Conservation (phyloP, 2,797 vertebrate species). For the Sciurus carolinensis region DNA sequence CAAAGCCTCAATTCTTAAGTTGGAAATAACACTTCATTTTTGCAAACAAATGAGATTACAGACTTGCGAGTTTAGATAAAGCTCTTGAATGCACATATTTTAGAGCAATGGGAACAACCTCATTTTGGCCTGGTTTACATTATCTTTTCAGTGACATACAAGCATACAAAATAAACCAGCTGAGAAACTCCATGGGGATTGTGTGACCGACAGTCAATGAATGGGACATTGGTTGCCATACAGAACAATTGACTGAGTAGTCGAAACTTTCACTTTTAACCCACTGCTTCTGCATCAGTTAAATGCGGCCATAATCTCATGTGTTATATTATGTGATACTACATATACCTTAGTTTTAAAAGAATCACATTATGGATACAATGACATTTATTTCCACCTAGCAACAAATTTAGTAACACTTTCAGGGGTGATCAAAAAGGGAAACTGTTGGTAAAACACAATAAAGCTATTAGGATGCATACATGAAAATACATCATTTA, state of each 20-base stretch:
- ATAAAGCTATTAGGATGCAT: conserved; percentile 20
- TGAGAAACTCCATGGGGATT: not conserved
- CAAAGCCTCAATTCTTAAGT: conserved; percentile 20
- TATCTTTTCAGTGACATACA: conserved; percentile 39
- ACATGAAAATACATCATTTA: conserved; percentile 29
- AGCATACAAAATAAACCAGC: not conserved
- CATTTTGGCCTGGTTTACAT: conserved; percentile 22
- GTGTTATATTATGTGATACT: not conserved
- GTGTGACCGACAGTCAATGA: not conserved
- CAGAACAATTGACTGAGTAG: not conserved
- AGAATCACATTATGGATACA: not conserved
- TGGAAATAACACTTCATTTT: conserved; percentile 49
- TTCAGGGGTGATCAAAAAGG: conserved; percentile 15
- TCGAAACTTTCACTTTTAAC: not conserved
- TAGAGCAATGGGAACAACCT: not conserved
- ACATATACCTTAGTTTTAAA: not conserved
- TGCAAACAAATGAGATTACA: conserved; percentile 65
- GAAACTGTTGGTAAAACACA: not conserved
- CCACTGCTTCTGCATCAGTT: not conserved
- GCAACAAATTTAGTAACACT: conserved; percentile 24
- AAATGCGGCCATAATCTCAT: not conserved
- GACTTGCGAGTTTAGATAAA: conserved; percentile 62
- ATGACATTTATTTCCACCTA: conserved; percentile 15
- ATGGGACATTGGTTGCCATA: not conserved
- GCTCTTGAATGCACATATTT: conserved; percentile 45